Percentiles rank a stretch among this genome's conserved stretches.
Evolutionary conservation across 2,888 invertebrate species (phyloP).

Genomic region (Synanthedon formicaeformis): DNA sequence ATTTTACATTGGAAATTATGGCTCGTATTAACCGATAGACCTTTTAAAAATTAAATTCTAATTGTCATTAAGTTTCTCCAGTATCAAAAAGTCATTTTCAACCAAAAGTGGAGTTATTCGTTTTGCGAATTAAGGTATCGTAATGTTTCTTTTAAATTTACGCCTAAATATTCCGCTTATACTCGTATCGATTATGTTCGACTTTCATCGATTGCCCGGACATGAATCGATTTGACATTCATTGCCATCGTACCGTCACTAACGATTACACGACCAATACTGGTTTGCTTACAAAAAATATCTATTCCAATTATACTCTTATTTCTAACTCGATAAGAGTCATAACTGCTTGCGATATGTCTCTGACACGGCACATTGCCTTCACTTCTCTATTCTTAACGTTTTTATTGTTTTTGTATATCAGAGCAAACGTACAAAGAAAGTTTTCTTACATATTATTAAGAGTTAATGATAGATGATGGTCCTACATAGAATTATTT

Average conservation of each 20-base stretch:
- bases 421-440: no score
- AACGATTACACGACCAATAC: conserved; percentile 5
- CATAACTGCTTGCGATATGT: neutral
- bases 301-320: neutral
- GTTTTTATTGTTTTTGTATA: neutral
- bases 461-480: no score
- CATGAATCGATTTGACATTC: conserved; percentile 4
- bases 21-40: no score
- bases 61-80: no score
- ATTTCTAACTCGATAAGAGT: neutral
- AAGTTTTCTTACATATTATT: no score
- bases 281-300: neutral
- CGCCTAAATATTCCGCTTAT: neutral
- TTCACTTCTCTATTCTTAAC: neutral
- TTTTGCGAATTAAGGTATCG: no score
- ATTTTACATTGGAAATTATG: no score
- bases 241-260: conserved; percentile 10
- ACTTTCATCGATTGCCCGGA: conserved; percentile 19
- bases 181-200: conserved; percentile 2
- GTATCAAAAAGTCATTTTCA: no score
- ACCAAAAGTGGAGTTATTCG: no score
- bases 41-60: no score
- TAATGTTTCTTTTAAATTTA: no score
- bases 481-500: no score
- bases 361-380: neutral